Conservation (phyloP, 2,888 invertebrate genomes). For the Pseudococcus viburni region DNA sequence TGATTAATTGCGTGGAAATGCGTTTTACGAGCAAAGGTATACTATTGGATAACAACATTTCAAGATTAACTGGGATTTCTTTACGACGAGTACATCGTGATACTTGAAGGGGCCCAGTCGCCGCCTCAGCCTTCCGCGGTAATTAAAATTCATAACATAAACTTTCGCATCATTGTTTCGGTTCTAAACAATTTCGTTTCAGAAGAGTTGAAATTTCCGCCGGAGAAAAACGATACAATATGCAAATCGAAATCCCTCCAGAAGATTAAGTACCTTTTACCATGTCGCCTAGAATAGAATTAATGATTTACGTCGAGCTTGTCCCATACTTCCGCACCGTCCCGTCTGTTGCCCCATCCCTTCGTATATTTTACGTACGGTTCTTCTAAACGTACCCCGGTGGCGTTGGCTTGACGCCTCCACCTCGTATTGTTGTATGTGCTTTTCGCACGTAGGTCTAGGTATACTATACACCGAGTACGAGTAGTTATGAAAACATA, state of each 20-base stretch:
- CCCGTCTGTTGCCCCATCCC: background rate
- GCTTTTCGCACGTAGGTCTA: constrained; percentile 4
- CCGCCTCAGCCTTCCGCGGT: background rate
- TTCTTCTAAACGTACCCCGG: background rate
- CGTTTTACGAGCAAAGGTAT: background rate
- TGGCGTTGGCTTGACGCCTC: background rate
- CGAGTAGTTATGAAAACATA: constrained; percentile 50
- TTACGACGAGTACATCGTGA: background rate
- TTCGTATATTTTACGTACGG: background rate
- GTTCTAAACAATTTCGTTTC: constrained; percentile 56
- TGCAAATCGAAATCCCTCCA: constrained; percentile 51
- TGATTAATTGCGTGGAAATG: constrained; percentile 18
- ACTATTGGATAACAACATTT: constrained; percentile 48
- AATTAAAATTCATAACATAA: constrained; percentile 48
- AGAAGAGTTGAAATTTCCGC: constrained; percentile 52
- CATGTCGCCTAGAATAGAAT: constrained; percentile 52
- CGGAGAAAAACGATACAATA: constrained; percentile 54
- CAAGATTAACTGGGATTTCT: constrained; percentile 55
- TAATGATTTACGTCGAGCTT: constrained; percentile 55
- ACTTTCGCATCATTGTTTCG: constrained; percentile 52
- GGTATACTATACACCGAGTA: background rate
- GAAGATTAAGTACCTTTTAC: constrained; percentile 57
- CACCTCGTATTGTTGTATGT: background rate
- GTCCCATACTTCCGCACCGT: constrained; percentile 1
- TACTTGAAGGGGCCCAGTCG: background rate